Evolutionary conservation across 2,113 vertebrate species (phyloP), one percentile per base, ranked within the genome.

Genomic region (Mustelus asterias): DNA sequence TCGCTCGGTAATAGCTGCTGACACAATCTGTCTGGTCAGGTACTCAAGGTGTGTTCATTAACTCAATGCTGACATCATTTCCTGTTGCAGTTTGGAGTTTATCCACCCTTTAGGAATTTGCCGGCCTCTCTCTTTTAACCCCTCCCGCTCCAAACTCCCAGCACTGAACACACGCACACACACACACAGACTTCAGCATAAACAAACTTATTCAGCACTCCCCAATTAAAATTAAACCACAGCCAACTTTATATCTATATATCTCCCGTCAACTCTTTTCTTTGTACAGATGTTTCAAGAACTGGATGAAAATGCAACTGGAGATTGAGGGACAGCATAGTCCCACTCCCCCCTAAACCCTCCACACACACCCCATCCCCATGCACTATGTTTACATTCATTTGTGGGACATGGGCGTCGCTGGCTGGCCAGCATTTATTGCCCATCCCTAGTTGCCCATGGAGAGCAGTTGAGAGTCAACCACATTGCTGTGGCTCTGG

Each of bases 41-140:
- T 98, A 97, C 97, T 92, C 96, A 96, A 96, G 96, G 97, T 97
- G 98, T 96, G 95, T 96, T 96, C 96, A 96, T 72, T 96, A 7
- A 85, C 96, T 95, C n/a, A 0, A 93, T 0, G 11, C 6, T 97
- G 97, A 96, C 97, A 96, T 98, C 98, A 99, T 96, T 97, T 98
- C 98, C 98, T 97, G 97, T 95, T 22, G 60, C 83, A 95, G 69
- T 67, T 29, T 4, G 1, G 26, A 95, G 94, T 69, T 95, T 29
- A 95, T 24, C 94, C 22, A 72, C 69, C 67, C 69, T 72, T 54
- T 10, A 48, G 67, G 94, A 72, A 95, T 76, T 44, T 24, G 65
- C 69, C 16, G 24, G 24, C 5, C n/a, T 69, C 63, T 37, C 41
- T 14, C 24, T 67, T 44, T 89, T 89, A 89, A 89, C 54, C 86